These are phyloP conservation scores for Ciconia nigra DNA, from an alignment of 2,797 vertebrate species.

Conservation along the genomic window DNA sequence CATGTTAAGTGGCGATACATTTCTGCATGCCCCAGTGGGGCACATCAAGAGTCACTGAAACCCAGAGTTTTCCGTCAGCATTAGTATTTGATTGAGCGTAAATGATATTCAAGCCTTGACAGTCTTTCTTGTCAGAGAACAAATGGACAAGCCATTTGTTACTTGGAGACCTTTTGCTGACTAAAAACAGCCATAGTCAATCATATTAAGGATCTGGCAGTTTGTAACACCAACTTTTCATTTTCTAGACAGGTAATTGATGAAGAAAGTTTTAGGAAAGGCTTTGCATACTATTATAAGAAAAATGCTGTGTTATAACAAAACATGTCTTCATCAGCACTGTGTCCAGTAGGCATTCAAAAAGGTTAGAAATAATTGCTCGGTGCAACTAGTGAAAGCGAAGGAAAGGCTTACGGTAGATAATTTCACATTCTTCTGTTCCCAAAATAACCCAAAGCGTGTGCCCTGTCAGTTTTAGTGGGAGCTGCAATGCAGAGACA, in stretches of 20 bases:
- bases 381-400: background rate
- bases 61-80: constrained; percentile 17
- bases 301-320: background rate
- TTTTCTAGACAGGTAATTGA: constrained; percentile 44
- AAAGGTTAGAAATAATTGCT: background rate
- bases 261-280: constrained; percentile 9
- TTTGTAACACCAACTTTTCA: background rate
- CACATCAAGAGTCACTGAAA: background rate
- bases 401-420: background rate
- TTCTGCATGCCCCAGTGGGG: background rate
- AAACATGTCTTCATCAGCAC: background rate
- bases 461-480: background rate
- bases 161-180: constrained; percentile 44
- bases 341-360: background rate
- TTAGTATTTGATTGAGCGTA: constrained; percentile 3
- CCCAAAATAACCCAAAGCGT: no score
- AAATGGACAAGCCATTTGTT: constrained; percentile 48
- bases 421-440: background rate
- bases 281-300: background rate
- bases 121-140: constrained; percentile 25
- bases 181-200: constrained; percentile 39
- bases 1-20: background rate
- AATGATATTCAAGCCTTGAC: background rate
- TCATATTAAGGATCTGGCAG: constrained; percentile 44
- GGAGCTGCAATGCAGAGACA: background rate